Percentiles rank a stretch among this genome's conserved stretches.
phyloP scores from a whole-genome alignment of 2,888 invertebrate genomes.

The Chydorus sphaericus region DNA sequence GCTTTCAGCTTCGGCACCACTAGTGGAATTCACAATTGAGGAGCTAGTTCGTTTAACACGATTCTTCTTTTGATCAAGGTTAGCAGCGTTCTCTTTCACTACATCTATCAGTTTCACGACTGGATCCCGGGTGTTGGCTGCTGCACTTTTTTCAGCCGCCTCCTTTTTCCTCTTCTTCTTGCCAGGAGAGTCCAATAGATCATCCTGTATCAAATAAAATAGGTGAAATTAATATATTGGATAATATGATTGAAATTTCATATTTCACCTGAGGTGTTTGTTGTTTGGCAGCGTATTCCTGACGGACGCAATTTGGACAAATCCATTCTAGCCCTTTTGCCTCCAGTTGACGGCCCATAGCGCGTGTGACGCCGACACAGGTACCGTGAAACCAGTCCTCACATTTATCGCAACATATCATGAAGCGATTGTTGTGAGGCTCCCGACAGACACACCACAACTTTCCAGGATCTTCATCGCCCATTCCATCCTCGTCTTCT shows the following conservation, averaged over 20 bases:
- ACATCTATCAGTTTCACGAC: background rate
- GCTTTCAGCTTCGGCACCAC: too few relatives aligned
- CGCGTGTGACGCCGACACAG: conserved; percentile 83
- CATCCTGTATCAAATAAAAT: too few relatives aligned
- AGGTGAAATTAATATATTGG: too few relatives aligned
- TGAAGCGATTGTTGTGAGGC: conserved; percentile 86
- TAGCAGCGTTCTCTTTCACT: background rate
- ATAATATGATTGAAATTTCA: background rate
- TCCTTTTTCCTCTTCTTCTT: background rate
- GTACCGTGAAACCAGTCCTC: conserved; percentile 98
- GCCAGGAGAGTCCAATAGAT: background rate
- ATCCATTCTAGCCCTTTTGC: conserved; percentile 74
- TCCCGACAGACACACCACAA: conserved; percentile 91
- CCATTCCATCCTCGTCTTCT: conserved; percentile 39
- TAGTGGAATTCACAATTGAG: too few relatives aligned
- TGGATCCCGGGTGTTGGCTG: background rate
- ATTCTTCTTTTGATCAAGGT: background rate
- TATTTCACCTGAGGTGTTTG: background rate
- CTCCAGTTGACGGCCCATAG: conserved; percentile 85
- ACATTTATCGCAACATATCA: conserved; percentile 93
- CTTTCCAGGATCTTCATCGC: conserved; percentile 86
- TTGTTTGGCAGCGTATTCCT: conserved; percentile 27
- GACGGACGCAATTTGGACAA: conserved; percentile 63
- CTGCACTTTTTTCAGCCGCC: background rate
- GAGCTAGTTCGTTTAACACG: background rate